Base-by-base conservation (phyloP, 2,113 vertebrate species). In the Anseranas semipalmata region DNA sequence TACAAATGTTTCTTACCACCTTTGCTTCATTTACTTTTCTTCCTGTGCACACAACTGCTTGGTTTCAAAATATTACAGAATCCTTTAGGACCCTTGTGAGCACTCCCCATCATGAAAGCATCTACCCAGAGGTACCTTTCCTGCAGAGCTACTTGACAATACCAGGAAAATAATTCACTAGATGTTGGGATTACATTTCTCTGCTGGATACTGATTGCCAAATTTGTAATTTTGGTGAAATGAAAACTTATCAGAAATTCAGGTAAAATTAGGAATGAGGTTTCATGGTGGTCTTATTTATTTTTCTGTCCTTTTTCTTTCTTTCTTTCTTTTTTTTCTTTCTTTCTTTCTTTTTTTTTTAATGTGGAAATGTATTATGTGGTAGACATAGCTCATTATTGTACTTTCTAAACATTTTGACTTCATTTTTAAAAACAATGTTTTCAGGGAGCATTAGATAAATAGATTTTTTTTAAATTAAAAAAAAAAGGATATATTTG, bases 401-500 rank as follows among this genome's bases (percentile, higher is more conserved):
- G 14, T 62, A 25, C 17, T 79, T 88, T 56, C 27, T 73, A 77
- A 86, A 77, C 10, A 62, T 77, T 89, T 84, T 74, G 2, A 67
- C 25, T 95, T 90, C 5, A 70, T 82, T 71, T 79, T 66, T 14
- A 10, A 63, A 83, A 93, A 27, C 43, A 73, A 8, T 15, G 6
- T 93, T 93, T 95, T 78, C 41, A 70, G 39, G 9, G 3, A 2
- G 3, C 77, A 80, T 62, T 71, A 78, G 13, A 10, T 78, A 67
- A 92, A 41, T 4, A 55, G 28, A 56, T 15, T 15, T 27, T 86
- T 84, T 93, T 58, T 21, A 85, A 86, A 80, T 33, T 41, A 89
- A 79, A 65, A 80, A 73, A 84, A 43, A 58, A 96, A 56, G n/a
- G 58, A 87, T 66, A n/a, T 12, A 66, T 95, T 95, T 78, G 11